phyloP scores from a whole-genome alignment of 1,140 invertebrate genomes.

The Trichonephila inaurata region DNA sequence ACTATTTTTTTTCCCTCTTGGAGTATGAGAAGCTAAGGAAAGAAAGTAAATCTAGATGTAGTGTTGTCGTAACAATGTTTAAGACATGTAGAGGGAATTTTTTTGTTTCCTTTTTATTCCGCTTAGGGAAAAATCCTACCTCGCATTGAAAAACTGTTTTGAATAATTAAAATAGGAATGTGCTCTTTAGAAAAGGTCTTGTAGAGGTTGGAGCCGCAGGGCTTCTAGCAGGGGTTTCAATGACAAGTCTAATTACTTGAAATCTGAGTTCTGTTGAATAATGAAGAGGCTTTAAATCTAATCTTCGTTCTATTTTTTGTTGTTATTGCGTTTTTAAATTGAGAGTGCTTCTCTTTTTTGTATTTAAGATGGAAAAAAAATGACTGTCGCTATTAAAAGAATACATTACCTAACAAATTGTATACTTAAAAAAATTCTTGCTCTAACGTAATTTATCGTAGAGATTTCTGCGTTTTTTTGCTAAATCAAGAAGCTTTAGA shows the following conservation, averaged over 20 bases:
- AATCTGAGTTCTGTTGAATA: background rate
- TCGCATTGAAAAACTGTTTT: conserved; percentile 9
- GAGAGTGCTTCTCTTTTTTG: background rate
- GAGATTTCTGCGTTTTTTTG: background rate
- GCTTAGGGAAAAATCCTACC: background rate
- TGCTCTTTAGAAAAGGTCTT: background rate
- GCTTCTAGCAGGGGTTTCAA: background rate
- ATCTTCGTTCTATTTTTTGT: background rate
- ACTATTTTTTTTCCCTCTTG: background rate
- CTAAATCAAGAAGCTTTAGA: too few species aligned
- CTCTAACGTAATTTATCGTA: background rate
- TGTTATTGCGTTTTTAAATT: background rate
- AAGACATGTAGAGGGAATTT: background rate
- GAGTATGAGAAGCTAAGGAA: background rate
- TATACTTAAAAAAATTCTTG: background rate
- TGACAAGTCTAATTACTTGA: conserved; percentile 27
- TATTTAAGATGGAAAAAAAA: background rate
- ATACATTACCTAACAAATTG: background rate
- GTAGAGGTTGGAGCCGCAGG: background rate
- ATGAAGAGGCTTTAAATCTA: conserved; percentile 27
- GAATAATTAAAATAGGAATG: background rate
- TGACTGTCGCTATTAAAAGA: background rate
- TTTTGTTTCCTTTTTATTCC: background rate
- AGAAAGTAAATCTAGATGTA: background rate
- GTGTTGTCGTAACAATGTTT: conserved; percentile 1